Evolutionary conservation across 2,797 vertebrate species (phyloP).

Genomic region (Potorous gilbertii): DNA sequence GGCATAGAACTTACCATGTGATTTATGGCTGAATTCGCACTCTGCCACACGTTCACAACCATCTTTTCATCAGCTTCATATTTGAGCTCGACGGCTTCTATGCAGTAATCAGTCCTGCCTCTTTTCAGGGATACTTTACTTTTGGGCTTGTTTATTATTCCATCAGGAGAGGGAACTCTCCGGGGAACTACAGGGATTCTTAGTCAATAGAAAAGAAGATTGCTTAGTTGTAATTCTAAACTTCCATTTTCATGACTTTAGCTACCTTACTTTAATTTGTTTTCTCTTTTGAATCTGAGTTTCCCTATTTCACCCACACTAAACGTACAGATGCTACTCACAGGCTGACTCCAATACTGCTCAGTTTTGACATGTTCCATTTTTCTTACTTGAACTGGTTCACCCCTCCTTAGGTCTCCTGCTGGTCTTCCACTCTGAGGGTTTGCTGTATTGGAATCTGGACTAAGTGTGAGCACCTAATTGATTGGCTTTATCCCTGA

Average conservation of each 20-base stretch:
- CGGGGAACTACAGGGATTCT: slow-evolving; percentile 84
- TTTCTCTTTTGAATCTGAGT: not conserved
- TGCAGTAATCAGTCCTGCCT: slow-evolving; percentile 65
- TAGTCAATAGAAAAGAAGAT: slow-evolving; percentile 23
- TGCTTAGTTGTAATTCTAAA: slow-evolving; percentile 32
- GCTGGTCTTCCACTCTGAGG: not conserved
- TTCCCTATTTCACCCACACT: not conserved
- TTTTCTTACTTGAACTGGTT: not conserved
- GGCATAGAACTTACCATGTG: slow-evolving; percentile 84
- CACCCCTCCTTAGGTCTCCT: not conserved
- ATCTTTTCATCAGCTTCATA: slow-evolving; percentile 82
- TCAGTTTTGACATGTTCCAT: not conserved
- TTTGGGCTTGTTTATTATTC: slow-evolving; percentile 66
- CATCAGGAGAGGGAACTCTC: slow-evolving; percentile 78
- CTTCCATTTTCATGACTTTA: slow-evolving; percentile 51
- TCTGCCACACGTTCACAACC: slow-evolving; percentile 84
- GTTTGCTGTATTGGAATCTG: not conserved
- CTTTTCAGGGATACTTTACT: slow-evolving; percentile 56
- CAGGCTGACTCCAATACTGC: not conserved
- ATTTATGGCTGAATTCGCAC: slow-evolving; percentile 83
- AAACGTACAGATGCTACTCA: not conserved
- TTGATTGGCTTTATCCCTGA: not conserved
- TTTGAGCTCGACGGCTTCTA: slow-evolving; percentile 62
- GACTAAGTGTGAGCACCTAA: not conserved
- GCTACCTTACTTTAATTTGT: not conserved